Conservation (phyloP, 2,113 vertebrate genomes). For the Bettongia penicillata region DNA sequence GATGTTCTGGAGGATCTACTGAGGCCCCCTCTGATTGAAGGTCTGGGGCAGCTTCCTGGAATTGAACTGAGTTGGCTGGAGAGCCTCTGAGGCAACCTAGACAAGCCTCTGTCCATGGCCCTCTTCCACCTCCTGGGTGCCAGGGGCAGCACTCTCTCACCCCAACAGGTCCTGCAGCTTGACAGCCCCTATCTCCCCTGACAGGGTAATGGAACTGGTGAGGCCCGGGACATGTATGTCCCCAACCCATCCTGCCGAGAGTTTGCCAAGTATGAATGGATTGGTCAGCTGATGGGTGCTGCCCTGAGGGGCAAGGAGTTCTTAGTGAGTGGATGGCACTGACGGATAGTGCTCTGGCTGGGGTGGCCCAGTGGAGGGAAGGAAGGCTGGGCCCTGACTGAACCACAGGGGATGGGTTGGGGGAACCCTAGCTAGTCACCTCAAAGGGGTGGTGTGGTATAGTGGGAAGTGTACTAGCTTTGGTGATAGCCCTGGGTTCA, state of each 20-base stretch:
- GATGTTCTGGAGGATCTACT: too few relatives aligned
- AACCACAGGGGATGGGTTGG: background rate
- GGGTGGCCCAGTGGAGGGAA: background rate
- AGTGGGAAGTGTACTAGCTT: background rate
- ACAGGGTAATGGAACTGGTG: conserved; percentile 92
- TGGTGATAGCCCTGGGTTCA: background rate
- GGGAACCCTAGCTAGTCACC: background rate
- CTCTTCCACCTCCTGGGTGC: conserved; percentile 30
- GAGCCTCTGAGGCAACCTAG: background rate
- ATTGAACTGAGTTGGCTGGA: background rate
- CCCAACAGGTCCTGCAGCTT: background rate
- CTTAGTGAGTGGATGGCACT: conserved; percentile 86
- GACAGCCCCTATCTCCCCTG: background rate
- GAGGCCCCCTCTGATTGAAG: too few relatives aligned
- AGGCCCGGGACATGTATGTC: conserved; percentile 97
- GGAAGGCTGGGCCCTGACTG: background rate
- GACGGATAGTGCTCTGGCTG: background rate
- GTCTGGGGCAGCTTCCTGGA: background rate
- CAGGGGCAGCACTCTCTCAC: background rate
- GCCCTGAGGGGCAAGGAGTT: conserved; percentile 98
- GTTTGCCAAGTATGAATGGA: conserved; percentile 96
- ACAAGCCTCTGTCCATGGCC: background rate
- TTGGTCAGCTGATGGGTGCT: conserved; percentile 98
- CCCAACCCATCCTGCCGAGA: conserved; percentile 97
- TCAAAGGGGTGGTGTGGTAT: too few relatives aligned